Conservation (phyloP, 1,140 invertebrate genomes). For the Camponotus vicinus region DNA sequence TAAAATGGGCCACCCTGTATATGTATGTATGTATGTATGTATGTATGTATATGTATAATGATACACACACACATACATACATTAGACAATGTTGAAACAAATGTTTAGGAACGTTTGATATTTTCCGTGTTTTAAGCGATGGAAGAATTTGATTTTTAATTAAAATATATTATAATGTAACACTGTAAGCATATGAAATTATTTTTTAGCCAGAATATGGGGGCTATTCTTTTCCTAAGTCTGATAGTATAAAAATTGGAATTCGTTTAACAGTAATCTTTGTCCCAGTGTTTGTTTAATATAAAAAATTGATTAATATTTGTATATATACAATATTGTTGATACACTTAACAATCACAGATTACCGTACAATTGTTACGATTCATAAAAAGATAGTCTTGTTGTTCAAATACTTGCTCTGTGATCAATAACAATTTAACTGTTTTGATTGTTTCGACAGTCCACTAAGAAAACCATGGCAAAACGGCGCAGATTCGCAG, state of each 20-base stretch:
- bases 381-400: constrained; percentile 68
- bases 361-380: constrained; percentile 43
- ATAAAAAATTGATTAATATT: constrained; percentile 41
- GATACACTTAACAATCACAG: constrained; percentile 40
- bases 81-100: background rate
- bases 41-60: too few species aligned
- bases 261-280: constrained; percentile 49
- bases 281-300: constrained; percentile 81
- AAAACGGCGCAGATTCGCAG: constrained; percentile 84
- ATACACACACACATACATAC: too few species aligned
- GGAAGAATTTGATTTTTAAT: constrained; percentile 19
- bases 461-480: constrained; percentile 83
- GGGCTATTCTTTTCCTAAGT: constrained; percentile 6
- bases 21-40: background rate
- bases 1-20: too few species aligned
- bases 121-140: background rate
- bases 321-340: constrained; percentile 44
- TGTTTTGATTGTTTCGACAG: constrained; percentile 84
- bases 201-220: constrained; percentile 3
- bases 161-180: background rate
- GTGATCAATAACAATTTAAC: constrained; percentile 78
- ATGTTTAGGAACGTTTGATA: background rate
- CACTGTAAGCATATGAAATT: constrained; percentile 1
- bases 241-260: background rate
- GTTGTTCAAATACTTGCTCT: constrained; percentile 69